These are phyloP conservation scores for Craseonycteris thonglongyai DNA, from an alignment of 2,113 vertebrate species.

Conservation along the genomic window DNA sequence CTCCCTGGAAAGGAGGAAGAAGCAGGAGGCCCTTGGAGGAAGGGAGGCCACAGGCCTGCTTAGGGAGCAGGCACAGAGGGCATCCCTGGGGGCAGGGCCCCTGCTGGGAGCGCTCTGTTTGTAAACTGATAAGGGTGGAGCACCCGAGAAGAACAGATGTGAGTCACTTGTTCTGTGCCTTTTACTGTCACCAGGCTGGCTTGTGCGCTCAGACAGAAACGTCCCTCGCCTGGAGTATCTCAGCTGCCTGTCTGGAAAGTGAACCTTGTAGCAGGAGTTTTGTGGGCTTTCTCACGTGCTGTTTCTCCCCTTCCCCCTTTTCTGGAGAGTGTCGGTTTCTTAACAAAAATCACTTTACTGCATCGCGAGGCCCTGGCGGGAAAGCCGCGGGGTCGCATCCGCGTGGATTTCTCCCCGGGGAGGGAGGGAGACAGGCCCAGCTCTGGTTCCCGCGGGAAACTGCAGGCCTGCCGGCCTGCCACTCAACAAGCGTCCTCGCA, in stretches of 20 bases:
- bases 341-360: not conserved
- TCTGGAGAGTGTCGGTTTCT: not conserved
- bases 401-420: rapidly evolving
- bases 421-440: not conserved
- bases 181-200: not conserved
- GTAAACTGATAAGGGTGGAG: not conserved
- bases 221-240: not conserved
- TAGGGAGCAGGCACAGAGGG: not conserved
- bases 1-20: not conserved
- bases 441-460: not conserved
- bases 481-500: not conserved
- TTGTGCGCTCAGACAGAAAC: not conserved
- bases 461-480: not conserved
- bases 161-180: not conserved
- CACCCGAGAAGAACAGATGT: not conserved
- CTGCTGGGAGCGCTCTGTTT: not conserved
- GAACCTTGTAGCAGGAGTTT: not conserved
- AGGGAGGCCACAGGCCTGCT: not conserved
- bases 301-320: not conserved
- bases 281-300: slow-evolving; percentile 18
- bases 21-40: not conserved
- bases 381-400: not conserved
- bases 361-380: not conserved
- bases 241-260: not conserved
- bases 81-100: not conserved